Evolutionary conservation across 1,140 invertebrate species (phyloP).

Genomic region (Leptinotarsa texana): DNA sequence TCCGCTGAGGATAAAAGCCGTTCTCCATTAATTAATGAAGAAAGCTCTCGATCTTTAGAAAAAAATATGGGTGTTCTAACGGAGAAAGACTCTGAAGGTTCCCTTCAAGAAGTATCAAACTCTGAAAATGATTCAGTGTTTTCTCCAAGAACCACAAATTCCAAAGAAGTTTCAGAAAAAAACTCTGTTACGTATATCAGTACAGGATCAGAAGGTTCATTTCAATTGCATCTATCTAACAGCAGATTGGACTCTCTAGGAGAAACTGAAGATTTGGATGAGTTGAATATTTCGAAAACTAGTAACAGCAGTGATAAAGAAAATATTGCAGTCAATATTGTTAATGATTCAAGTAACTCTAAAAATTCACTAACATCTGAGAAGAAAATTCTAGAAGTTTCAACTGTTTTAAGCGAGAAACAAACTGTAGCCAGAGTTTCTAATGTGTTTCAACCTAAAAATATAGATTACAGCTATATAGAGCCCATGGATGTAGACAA

Average conservation of each 20-base stretch:
- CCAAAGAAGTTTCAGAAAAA: background rate
- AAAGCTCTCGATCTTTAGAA: background rate
- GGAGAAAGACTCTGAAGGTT: background rate
- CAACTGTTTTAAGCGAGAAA: background rate
- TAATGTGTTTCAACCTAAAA: conserved; percentile 35
- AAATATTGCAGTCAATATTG: conserved; percentile 26
- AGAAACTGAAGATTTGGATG: background rate
- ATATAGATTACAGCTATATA: conserved; percentile 29
- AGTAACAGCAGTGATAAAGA: conserved; percentile 34
- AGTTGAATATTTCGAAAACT: conserved; percentile 22
- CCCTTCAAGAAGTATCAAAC: background rate
- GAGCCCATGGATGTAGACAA: conserved; percentile 37
- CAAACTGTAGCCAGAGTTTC: conserved; percentile 20
- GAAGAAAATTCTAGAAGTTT: background rate
- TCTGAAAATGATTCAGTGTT: background rate
- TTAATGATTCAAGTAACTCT: background rate
- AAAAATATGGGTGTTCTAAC: background rate
- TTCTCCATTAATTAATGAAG: background rate
- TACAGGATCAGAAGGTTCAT: conserved; percentile 29
- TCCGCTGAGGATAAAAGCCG: background rate
- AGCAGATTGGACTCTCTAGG: background rate
- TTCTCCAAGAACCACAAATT: background rate
- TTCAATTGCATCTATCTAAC: conserved; percentile 28
- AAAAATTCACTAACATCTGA: background rate
- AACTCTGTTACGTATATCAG: conserved; percentile 6